These are phyloP conservation scores for Orchesella cincta DNA, from an alignment of 1,140 invertebrate genomes.

Conservation along the genomic window DNA sequence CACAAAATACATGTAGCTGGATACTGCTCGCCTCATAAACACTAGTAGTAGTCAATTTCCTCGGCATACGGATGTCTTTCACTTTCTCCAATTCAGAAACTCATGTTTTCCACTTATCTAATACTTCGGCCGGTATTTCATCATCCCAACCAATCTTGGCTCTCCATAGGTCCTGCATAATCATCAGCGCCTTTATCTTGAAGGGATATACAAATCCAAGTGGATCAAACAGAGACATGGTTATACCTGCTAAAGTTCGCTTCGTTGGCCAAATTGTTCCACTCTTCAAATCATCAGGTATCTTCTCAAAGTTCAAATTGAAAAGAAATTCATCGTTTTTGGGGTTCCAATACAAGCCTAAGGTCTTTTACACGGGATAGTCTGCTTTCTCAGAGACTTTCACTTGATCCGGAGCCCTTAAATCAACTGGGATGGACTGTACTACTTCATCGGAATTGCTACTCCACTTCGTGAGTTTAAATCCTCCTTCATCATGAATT, in stretches of 20 bases:
- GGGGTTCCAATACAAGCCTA: conserved; percentile 33
- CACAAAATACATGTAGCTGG: conserved; percentile 41
- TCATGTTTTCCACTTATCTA: conserved; percentile 30
- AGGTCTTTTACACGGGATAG: too few relatives aligned
- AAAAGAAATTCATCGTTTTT: conserved; percentile 24
- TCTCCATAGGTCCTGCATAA: conserved; percentile 43
- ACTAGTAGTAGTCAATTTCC: background rate
- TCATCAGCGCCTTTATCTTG: conserved; percentile 35
- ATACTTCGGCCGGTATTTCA: background rate
- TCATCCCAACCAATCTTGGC: conserved; percentile 39
- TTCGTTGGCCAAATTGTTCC: conserved; percentile 31
- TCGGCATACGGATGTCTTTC: background rate
- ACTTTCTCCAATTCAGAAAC: background rate
- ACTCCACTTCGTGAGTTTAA: background rate
- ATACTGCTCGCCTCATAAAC: background rate
- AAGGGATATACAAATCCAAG: conserved; percentile 39
- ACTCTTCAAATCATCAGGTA: background rate
- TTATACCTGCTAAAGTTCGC: conserved; percentile 16
- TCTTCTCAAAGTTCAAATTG: background rate
- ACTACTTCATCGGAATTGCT: background rate
- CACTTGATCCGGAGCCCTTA: too few relatives aligned
- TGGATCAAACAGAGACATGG: conserved; percentile 37
- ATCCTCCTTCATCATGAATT: background rate
- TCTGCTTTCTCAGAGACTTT: too few relatives aligned
- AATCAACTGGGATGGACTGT: background rate